These are phyloP conservation scores for Acanthosepion esculentum DNA, from an alignment of 2,888 invertebrate genomes.

Conservation along the genomic window DNA sequence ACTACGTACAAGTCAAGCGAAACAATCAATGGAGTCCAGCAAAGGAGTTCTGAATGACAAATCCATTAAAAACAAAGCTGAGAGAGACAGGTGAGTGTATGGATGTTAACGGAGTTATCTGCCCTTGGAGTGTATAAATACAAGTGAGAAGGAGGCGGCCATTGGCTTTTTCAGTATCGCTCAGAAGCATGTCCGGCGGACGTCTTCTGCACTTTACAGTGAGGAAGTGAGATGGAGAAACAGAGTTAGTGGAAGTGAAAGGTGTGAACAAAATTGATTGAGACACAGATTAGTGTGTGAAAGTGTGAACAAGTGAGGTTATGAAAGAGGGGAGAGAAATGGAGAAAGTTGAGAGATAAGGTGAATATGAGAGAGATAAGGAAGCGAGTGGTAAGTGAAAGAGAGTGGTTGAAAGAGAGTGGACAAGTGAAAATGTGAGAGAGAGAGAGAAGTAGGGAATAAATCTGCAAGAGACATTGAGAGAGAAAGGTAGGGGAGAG, in stretches of 20 bases:
- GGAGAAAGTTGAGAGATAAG: no score
- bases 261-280: not conserved
- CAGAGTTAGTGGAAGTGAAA: not conserved
- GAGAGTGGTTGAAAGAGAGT: not conserved
- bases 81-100: conserved; percentile 83
- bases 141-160: no score
- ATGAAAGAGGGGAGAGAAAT: not conserved
- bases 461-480: no score
- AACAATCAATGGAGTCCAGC: conserved; percentile 96
- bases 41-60: conserved; percentile 97
- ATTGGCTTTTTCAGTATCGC: no score
- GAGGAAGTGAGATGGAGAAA: not conserved
- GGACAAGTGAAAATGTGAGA: not conserved
- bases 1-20: conserved; percentile 94
- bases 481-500: not conserved
- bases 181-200: no score
- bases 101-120: no score
- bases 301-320: no score
- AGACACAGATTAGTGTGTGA: no score
- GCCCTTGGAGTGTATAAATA: no score
- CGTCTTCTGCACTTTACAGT: no score
- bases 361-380: not conserved
- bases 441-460: not conserved
- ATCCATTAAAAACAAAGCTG: conserved; percentile 94
- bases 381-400: not conserved